phyloP scores from a whole-genome alignment of 2,797 vertebrate species.

The Enteromius paludinosus region DNA sequence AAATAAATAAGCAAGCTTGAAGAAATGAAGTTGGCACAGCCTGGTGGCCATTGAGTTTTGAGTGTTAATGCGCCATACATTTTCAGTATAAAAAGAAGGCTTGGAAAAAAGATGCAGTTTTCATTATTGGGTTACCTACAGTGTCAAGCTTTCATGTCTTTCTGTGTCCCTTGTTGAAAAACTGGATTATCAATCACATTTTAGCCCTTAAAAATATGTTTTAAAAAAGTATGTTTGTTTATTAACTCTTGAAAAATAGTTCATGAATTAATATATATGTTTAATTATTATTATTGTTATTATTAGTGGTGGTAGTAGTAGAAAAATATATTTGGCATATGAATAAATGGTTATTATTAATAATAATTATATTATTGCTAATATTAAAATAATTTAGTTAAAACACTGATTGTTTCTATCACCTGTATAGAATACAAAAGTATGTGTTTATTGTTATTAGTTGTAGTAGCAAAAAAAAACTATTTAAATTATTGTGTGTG shows the following conservation, averaged over 20 bases:
- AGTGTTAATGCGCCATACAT: slow-evolving; percentile 75
- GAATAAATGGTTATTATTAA: background rate
- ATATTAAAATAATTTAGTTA: background rate
- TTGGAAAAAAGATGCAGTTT: slow-evolving; percentile 77
- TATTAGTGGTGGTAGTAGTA: background rate
- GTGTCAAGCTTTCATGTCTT: slow-evolving; percentile 51
- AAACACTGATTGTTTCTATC: background rate
- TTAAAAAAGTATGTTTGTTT: background rate
- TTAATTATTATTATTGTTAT: background rate
- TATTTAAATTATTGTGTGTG: too few relatives aligned
- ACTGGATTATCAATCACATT: slow-evolving; percentile 73
- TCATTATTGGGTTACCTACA: slow-evolving; percentile 77
- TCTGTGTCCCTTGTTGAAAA: slow-evolving; percentile 46
- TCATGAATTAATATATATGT: background rate
- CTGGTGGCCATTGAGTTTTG: slow-evolving; percentile 72
- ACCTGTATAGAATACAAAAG: background rate
- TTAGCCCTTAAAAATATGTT: slow-evolving; percentile 1
- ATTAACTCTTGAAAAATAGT: background rate
- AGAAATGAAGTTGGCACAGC: slow-evolving; percentile 73
- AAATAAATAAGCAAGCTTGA: slow-evolving; percentile 37
- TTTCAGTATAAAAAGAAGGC: slow-evolving; percentile 70
- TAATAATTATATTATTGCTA: too few relatives aligned
- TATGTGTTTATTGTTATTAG: background rate
- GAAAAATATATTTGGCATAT: background rate
- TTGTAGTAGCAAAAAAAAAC: too few relatives aligned